Base-by-base conservation (phyloP, 2,888 invertebrate genomes). In the Willowsia nigromaculata region DNA sequence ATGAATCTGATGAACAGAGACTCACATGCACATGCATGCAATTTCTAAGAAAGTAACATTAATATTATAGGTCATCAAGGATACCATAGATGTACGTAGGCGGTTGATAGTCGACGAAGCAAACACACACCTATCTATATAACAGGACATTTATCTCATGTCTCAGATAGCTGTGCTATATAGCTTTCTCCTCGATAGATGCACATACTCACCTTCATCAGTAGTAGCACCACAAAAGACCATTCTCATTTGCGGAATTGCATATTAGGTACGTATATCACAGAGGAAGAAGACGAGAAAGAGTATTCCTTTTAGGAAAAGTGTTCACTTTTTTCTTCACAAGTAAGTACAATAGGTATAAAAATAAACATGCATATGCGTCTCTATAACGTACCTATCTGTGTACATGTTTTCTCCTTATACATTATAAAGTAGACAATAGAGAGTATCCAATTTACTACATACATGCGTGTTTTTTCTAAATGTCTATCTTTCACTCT, bases 41-140 rank as follows among this genome's bases (percentile, higher is more conserved):
- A 22, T 78, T 56, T 65, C 76, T 47, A n/a, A 27, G 50, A 76
- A 76, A 50, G 50, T 76, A 76, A 50, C 76, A 50, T 53, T 40
- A 53, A 84, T 85, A 85, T 85, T 65, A 65, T 65, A 85, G 85
- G 85, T 85, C 76, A 85, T 85, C 85, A 76, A 76, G 59, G 74
- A 84, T 71, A 43, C 7, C 50, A 22, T 56, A 47, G 15, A 68
- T 15, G 47, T 25, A 47, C n/a, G 13, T 50, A 43, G 37, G 9
- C 62, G 15, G n/a, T 25, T 9, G 22, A 15, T 4, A n/a, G 33
- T 37, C 59, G 13, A 43, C 9, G 50, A n/a, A 50, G 27, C 13
- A 25, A 9, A 81, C 37, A 53, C 78, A 53, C 50, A 33, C 78
- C 78, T 53, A 22, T 56, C 22, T 56, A 56, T 76, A 80, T 80